Evolutionary conservation across 1,140 invertebrate genomes (phyloP).

Genomic region (Trichogramma pretiosum): DNA sequence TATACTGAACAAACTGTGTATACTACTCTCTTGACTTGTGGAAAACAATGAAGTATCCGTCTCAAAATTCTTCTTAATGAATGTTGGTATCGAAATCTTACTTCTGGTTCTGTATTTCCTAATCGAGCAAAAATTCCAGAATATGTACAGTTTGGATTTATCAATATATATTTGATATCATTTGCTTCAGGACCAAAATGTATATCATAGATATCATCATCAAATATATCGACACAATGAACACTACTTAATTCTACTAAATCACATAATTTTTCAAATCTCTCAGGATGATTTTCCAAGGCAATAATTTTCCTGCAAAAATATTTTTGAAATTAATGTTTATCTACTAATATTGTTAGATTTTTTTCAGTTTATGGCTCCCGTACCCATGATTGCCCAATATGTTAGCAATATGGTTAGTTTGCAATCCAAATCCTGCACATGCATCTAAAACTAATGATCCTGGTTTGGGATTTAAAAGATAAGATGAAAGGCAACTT

Average conservation of each 20-base stretch:
- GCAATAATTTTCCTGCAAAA: constrained; percentile 62
- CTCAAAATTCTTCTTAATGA: constrained; percentile 81
- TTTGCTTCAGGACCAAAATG: constrained; percentile 43
- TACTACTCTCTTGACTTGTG: constrained; percentile 72
- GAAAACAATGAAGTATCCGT: constrained; percentile 77
- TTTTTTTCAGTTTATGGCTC: constrained; percentile 9
- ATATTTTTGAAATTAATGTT: constrained; percentile 2
- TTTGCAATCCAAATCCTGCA: constrained; percentile 94
- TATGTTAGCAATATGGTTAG: constrained; percentile 76
- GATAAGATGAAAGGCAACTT: constrained; percentile 72
- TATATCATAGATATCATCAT: constrained; percentile 71
- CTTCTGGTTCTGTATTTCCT: constrained; percentile 29
- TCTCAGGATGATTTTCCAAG: constrained; percentile 61
- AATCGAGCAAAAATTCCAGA: constrained; percentile 56
- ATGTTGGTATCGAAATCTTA: constrained; percentile 56
- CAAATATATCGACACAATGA: constrained; percentile 55
- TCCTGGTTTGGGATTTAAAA: constrained; percentile 61
- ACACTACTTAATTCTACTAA: constrained; percentile 57
- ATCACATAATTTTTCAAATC: constrained; percentile 57
- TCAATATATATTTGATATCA: constrained; percentile 81
- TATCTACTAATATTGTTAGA: constrained; percentile 3
- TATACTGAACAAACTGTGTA: constrained; percentile 95
- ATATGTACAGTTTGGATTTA: constrained; percentile 93
- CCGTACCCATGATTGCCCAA: constrained; percentile 65
- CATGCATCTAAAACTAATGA: constrained; percentile 80